Evolutionary conservation across 1,140 invertebrate genomes (phyloP).

Genomic region (Habropoda laboriosa): DNA sequence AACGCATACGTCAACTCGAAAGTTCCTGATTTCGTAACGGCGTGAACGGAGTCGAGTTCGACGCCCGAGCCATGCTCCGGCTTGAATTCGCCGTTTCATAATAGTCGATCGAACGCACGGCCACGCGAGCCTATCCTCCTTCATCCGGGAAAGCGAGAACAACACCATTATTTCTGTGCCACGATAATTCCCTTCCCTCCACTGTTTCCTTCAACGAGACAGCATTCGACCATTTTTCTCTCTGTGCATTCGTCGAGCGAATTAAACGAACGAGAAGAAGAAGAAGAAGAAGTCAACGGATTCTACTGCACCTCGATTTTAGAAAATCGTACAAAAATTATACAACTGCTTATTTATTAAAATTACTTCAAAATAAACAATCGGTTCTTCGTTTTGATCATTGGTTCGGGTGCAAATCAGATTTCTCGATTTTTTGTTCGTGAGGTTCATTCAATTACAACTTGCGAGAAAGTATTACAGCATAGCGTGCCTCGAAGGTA

Average conservation of each 20-base stretch:
- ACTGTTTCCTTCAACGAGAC: not conserved
- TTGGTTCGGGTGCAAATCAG: too few relatives aligned
- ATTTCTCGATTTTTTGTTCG: too few relatives aligned
- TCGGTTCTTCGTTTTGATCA: too few relatives aligned
- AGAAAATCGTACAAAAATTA: too few relatives aligned
- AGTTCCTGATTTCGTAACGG: conserved; percentile 62
- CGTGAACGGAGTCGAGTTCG: conserved; percentile 54
- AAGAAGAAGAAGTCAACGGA: too few relatives aligned
- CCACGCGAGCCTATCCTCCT: conserved; percentile 44
- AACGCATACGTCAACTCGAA: conserved; percentile 52
- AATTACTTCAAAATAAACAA: too few relatives aligned
- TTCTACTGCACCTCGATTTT: too few relatives aligned
- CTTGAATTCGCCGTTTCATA: conserved; percentile 60
- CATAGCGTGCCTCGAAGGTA: not conserved
- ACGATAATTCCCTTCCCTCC: not conserved
- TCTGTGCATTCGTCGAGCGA: too few relatives aligned
- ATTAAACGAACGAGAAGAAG: too few relatives aligned
- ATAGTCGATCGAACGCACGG: conserved; percentile 54
- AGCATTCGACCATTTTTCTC: not conserved
- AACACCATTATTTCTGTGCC: not conserved
- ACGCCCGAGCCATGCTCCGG: conserved; percentile 50
- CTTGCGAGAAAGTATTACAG: not conserved
- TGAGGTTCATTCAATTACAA: too few relatives aligned
- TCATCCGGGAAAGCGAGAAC: conserved; percentile 41
- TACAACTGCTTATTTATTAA: too few relatives aligned